phyloP scores from a whole-genome alignment of 2,113 vertebrate genomes.

The Spilogale gracilis region DNA sequence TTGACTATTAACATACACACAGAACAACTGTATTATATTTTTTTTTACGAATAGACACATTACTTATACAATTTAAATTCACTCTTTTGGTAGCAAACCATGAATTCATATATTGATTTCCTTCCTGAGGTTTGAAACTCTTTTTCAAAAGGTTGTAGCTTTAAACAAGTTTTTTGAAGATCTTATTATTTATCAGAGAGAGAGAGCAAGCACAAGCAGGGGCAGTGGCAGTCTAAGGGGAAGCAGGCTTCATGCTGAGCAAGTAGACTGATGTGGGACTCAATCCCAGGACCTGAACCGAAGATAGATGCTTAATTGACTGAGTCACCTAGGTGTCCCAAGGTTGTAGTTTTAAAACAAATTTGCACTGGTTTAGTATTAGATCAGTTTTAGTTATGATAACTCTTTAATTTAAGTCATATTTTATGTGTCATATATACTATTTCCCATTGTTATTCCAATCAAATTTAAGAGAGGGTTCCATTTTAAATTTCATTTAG shows the following conservation, averaged over 20 bases:
- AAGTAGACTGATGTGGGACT: too few relatives aligned
- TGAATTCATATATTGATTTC: conserved; percentile 36
- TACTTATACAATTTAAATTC: conserved; percentile 14
- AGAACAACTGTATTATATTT: neutral
- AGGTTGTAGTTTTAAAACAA: neutral
- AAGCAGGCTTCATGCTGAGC: too few relatives aligned
- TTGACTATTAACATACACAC: neutral
- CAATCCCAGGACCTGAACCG: too few relatives aligned
- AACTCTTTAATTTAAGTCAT: neutral
- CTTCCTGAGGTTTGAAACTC: neutral
- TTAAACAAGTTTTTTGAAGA: neutral
- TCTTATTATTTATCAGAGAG: too few relatives aligned
- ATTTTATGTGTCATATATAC: neutral
- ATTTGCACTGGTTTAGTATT: neutral
- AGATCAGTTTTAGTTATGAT: neutral
- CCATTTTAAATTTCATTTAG: conserved; percentile 29
- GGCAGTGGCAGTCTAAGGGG: too few relatives aligned
- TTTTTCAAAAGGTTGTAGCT: neutral
- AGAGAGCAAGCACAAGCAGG: too few relatives aligned
- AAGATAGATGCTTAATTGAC: too few relatives aligned
- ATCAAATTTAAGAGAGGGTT: neutral
- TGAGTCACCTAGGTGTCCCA: neutral
- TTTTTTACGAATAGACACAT: neutral
- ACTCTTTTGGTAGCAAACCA: neutral
- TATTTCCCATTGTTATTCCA: conserved; percentile 9